Conservation (phyloP, 1,140 invertebrate genomes). For the Heliconius nattereri region DNA sequence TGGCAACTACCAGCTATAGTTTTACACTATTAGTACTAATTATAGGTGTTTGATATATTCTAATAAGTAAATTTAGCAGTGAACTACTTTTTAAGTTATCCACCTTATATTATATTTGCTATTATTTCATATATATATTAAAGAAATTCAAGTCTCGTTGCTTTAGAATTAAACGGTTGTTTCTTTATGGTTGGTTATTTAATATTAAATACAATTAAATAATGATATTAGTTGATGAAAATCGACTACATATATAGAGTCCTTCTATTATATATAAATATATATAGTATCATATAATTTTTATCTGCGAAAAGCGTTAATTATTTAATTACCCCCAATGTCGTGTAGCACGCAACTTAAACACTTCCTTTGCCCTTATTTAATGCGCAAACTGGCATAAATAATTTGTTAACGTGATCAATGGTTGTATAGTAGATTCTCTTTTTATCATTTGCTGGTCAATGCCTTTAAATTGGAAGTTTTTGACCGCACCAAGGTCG, state of each 20-base stretch:
- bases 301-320: slow-evolving; percentile 35
- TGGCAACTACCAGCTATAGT: not conserved
- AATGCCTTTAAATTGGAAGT: slow-evolving; percentile 57
- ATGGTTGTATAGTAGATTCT: slow-evolving; percentile 42
- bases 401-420: slow-evolving; percentile 67
- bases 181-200: too few species aligned
- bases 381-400: slow-evolving; percentile 67
- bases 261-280: not conserved
- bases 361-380: slow-evolving; percentile 67
- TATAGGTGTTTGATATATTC: not conserved
- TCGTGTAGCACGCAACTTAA: slow-evolving; percentile 66
- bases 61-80: not conserved
- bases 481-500: slow-evolving; percentile 71
- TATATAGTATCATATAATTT: slow-evolving; percentile 28
- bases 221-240: too few species aligned
- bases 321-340: slow-evolving; percentile 56
- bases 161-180: not conserved
- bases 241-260: too few species aligned
- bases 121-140: too few species aligned
- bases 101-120: not conserved
- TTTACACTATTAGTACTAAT: not conserved
- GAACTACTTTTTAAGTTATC: not conserved
- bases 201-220: too few species aligned
- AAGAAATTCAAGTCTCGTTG: not conserved
- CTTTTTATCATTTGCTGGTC: slow-evolving; percentile 49